Evolutionary conservation across 2,888 invertebrate species (phyloP), one percentile per base, ranked within the genome.

Genomic region (Heliconius erato): DNA sequence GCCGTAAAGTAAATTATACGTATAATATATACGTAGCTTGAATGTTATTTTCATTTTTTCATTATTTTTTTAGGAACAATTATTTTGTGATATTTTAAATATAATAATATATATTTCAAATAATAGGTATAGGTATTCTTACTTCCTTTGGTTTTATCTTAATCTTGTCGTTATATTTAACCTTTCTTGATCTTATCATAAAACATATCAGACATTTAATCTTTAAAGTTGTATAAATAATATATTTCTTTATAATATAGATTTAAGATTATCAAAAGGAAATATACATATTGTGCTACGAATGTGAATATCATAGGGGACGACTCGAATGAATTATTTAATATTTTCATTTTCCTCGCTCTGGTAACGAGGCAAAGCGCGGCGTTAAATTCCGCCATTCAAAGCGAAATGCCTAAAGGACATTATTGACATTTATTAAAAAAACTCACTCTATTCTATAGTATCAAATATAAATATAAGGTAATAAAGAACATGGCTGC

Each of bases 1-100:
- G 79, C 72, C 76, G 1, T 2, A 28, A 77, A 80, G 82, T 82
- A 82, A 85, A 84, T 85, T 82, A 83, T 59, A 59, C 35, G 12
- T 59, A 11, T 19, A 59, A 74, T 35, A 16, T 76, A 49, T 26
- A 72, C 3, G 9, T 28, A 16, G 16, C 3, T 26, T 7, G 2
- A 44, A 44, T 71, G 12, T 44, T 44, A 40, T 71, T 7, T 40
- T 12, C 2, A 16, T 68, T n/a, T 40, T 40, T 40, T 40, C 2
- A 54, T 54, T 54, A 19, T 7, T 6, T 54, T 54, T 54, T 54
- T 49, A 40, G 11, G 40, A 40, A 16, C 7, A 54, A 54, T n/a
- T n/a, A n/a, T n/a, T 63, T 63, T 11, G 3, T n/a, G 0, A n/a
- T 9, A 63, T 63, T 63, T 59, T 3, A 59, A 26, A 14, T 65